A percentile compares a stretch with the other conserved stretches of the same genome.
Evolutionary conservation across 2,797 vertebrate species (phyloP).

Genomic region (Balearica regulorum): DNA sequence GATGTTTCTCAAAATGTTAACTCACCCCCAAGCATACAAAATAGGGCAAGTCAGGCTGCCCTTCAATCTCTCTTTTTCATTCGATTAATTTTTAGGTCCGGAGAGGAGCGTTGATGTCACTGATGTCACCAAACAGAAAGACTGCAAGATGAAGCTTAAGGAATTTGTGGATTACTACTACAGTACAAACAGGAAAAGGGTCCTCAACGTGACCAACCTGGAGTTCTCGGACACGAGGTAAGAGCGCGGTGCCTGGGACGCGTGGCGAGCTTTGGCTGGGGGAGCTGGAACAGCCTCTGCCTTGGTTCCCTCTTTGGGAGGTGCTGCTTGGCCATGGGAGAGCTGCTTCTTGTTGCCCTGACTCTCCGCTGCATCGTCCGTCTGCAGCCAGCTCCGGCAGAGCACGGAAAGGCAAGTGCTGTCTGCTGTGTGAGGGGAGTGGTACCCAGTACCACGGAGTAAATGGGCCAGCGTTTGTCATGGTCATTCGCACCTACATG

Average conservation of each 20-base stretch:
- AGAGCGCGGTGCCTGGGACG: accelerated
- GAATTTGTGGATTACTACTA: conserved; percentile 99
- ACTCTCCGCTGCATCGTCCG: background rate
- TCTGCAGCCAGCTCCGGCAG: background rate
- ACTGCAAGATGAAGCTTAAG: conserved; percentile 97
- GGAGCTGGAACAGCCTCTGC: background rate
- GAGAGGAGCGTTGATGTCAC: conserved; percentile 92
- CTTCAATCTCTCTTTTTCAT: background rate
- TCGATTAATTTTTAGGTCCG: conserved; percentile 75
- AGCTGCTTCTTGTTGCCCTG: background rate
- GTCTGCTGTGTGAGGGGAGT: background rate
- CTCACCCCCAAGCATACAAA: background rate
- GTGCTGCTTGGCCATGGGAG: background rate
- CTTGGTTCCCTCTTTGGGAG: background rate
- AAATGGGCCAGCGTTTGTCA: too few relatives aligned
- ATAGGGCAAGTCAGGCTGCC: background rate
- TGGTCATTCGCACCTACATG: background rate
- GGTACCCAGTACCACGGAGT: background rate
- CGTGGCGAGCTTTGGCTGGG: accelerated
- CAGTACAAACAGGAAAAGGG: conserved; percentile 96
- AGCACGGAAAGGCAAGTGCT: background rate
- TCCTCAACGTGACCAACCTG: conserved; percentile 93
- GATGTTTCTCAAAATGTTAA: background rate
- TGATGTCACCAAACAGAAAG: conserved; percentile 94
- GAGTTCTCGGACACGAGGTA: conserved; percentile 96